Evolutionary conservation across 92 coral and sea anemone genomes (phyloP), one percentile per base, ranked within the genome.

Genomic region (Pocillopora meandrina): DNA sequence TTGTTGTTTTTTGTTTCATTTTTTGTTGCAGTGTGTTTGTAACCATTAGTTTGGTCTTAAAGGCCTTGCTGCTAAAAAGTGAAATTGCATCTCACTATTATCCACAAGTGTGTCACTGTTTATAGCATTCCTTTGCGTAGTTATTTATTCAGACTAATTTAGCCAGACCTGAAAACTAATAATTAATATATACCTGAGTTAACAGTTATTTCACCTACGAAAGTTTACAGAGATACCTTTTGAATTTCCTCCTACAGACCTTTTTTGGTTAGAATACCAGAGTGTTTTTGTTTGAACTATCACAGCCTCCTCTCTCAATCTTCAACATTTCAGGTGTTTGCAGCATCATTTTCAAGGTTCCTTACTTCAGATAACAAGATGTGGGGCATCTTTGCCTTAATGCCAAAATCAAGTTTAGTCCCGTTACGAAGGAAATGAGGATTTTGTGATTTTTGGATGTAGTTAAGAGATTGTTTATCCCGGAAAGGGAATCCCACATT

Each of bases 91-190:
- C 31, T 69, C 23, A 17, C 67, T 34, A 19, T 68, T 7, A 78
- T 47, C 8, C 60, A 78, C 12, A 42, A 19, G 63, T 74, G 9
- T 78, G 35, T n/a, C 47, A 49, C 49, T 64, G 56, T 78, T 78
- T 19, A 65, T n/a, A 47, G 35, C 5, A 52, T 21, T 16, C 26
- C 21, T 65, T 63, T 67, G 0, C 3, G 61, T 79, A 79, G 83
- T 74, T 79, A 67, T 79, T 79, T 79, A 79, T 79, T 79, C 63
- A 21, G 64, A 21, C 12, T 56, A 62, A 79, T 65, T 66, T 67
- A 31, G 83, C 56, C 55, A 66, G 64, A 42, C 26, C 64, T 65
- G 61, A 35, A 42, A 42, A 42, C 52, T 42, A 7, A 65, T 79
- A 49, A 19, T 64, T 11, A 42, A 78, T 63, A n/a, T 17, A 61